Evolutionary conservation across 1,140 invertebrate genomes (phyloP).

Genomic region (Neotoxoptera formosana): DNA sequence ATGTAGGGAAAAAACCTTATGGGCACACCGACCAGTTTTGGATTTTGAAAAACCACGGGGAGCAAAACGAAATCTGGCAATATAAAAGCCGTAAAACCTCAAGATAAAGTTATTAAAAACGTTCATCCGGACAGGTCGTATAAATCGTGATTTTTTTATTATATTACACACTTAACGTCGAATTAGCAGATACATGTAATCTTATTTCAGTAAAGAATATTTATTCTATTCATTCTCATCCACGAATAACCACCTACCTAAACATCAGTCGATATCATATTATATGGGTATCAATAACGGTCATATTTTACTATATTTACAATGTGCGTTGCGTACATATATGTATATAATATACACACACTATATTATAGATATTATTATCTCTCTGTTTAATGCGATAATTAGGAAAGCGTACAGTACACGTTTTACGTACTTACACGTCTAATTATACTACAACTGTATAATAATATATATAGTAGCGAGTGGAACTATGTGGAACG

Average conservation of each 20-base stretch:
- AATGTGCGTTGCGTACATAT: not conserved
- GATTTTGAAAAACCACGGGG: constrained; percentile 55
- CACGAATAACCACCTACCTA: not conserved
- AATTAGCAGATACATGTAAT: constrained; percentile 21
- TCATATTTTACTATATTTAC: not conserved
- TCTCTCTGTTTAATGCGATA: not conserved
- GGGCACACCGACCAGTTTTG: constrained; percentile 29
- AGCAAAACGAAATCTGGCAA: constrained; percentile 53
- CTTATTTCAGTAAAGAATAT: not conserved
- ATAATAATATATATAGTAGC: constrained; percentile 13
- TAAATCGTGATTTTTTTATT: constrained; percentile 48
- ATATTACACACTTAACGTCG: constrained; percentile 45
- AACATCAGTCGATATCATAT: not conserved
- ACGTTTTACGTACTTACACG: not conserved
- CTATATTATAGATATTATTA: not conserved
- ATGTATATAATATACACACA: not conserved
- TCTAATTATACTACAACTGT: constrained; percentile 7
- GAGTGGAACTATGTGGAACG: not conserved
- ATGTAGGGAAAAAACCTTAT: not conserved
- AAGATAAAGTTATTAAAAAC: constrained; percentile 51
- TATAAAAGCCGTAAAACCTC: constrained; percentile 45
- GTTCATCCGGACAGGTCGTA: constrained; percentile 21
- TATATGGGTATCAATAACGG: not conserved
- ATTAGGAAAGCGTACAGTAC: not conserved
- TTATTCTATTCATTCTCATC: not conserved